Conservation (phyloP, 2,113 vertebrate species). For the Macaca nemestrina region DNA sequence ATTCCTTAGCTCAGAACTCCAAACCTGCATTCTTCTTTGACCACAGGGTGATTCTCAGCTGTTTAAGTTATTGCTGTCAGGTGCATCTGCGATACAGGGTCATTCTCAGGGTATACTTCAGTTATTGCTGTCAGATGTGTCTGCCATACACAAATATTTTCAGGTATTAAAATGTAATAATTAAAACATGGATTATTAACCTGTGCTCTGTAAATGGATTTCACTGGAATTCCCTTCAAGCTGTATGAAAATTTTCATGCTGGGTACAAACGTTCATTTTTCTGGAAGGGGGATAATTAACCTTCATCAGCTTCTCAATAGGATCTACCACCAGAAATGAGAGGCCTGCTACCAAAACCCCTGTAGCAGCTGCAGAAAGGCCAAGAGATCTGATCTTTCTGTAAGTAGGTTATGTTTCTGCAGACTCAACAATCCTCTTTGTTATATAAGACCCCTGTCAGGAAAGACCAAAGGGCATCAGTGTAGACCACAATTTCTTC, state of each 20-base stretch:
- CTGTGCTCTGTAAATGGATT: neutral
- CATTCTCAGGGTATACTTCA: too few species aligned
- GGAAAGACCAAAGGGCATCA: neutral
- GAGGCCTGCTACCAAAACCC: neutral
- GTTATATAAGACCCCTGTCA: neutral
- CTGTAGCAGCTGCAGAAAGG: neutral
- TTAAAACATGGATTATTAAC: neutral
- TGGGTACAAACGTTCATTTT: neutral
- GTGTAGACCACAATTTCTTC: neutral
- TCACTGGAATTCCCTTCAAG: constrained; percentile 1
- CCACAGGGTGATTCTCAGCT: too few species aligned
- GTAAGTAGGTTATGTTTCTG: neutral
- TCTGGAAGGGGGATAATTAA: neutral
- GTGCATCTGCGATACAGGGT: too few species aligned
- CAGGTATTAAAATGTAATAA: neutral
- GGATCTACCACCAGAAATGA: neutral
- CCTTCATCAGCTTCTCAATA: neutral
- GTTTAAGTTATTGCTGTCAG: too few species aligned
- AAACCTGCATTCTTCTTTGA: too few species aligned
- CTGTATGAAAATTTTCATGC: neutral
- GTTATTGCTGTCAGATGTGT: too few species aligned
- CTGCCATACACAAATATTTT: neutral
- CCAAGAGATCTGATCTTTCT: neutral
- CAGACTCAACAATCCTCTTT: neutral
- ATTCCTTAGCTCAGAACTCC: too few species aligned